Evolutionary conservation across 2,888 invertebrate species (phyloP).

Genomic region (Norana najaformis): DNA sequence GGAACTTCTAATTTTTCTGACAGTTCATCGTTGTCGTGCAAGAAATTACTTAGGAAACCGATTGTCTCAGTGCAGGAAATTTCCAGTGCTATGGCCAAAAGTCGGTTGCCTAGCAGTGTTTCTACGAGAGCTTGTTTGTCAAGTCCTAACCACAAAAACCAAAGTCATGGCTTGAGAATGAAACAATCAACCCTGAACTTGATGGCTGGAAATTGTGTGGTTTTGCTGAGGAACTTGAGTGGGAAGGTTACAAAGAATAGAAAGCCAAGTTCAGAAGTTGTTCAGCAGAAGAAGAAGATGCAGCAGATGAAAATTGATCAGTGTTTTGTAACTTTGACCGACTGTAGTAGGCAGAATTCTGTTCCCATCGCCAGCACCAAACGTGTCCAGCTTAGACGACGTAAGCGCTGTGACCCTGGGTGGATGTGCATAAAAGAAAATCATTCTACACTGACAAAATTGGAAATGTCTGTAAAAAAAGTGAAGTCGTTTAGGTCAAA

Average conservation of each 20-base stretch:
- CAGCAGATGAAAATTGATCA: neutral
- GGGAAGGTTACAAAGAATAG: neutral
- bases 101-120: neutral
- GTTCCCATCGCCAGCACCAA: neutral
- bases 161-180: neutral
- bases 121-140: neutral
- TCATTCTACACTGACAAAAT: neutral
- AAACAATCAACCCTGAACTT: neutral
- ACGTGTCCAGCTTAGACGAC: neutral
- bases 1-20: neutral
- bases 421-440: neutral
- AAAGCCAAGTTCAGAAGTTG: neutral
- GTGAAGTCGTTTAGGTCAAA: neutral
- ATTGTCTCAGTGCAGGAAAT: neutral
- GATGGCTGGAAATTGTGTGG: neutral
- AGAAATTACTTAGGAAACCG: neutral
- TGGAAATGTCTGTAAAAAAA: neutral
- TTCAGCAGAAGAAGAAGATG: neutral
- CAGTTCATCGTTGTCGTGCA: neutral
- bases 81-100: neutral
- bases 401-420: neutral
- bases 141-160: neutral
- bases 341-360: neutral
- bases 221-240: neutral
- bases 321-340: conserved; percentile 3